A percentile compares a stretch with the other conserved stretches of the same genome.
These are phyloP conservation scores for Clinocottus analis DNA, from an alignment of 2,113 vertebrate genomes.

Conservation along the genomic window DNA sequence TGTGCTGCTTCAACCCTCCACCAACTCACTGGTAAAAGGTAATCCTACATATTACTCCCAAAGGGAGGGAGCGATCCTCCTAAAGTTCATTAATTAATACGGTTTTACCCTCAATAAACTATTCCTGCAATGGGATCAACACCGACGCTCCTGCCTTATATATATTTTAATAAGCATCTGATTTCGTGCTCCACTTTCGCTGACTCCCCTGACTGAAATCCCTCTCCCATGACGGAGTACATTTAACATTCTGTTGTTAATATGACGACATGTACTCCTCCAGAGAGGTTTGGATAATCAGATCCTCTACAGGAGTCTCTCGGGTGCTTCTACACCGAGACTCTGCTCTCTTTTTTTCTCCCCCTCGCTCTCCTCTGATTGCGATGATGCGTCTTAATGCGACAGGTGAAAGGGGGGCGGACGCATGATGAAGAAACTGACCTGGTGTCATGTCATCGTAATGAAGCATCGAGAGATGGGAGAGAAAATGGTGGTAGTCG, in stretches of 20 bases:
- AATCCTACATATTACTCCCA: neutral
- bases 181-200: conserved; percentile 35
- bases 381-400: conserved; percentile 19
- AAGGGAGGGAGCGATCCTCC: neutral
- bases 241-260: conserved; percentile 33
- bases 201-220: neutral
- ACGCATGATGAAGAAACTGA: neutral
- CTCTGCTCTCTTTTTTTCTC: neutral
- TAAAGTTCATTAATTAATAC: conserved; percentile 22
- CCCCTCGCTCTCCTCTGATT: conserved; percentile 12
- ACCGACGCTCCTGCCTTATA: neutral
- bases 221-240: conserved; percentile 1
- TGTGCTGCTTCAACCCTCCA: neutral
- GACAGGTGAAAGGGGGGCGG: neutral
- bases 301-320: conserved; percentile 3
- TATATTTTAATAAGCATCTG: conserved; percentile 37
- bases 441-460: conserved; percentile 59
- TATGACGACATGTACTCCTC: conserved; percentile 11
- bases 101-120: conserved; percentile 30
- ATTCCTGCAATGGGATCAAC: conserved; percentile 28
- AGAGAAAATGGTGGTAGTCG: no score
- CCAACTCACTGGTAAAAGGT: neutral
- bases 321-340: neutral
- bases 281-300: conserved; percentile 2
- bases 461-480: conserved; percentile 63